Evolutionary conservation across 2,888 invertebrate genomes (phyloP), one percentile per base, ranked within the genome.

Genomic region (Arrhopalites spinosus): DNA sequence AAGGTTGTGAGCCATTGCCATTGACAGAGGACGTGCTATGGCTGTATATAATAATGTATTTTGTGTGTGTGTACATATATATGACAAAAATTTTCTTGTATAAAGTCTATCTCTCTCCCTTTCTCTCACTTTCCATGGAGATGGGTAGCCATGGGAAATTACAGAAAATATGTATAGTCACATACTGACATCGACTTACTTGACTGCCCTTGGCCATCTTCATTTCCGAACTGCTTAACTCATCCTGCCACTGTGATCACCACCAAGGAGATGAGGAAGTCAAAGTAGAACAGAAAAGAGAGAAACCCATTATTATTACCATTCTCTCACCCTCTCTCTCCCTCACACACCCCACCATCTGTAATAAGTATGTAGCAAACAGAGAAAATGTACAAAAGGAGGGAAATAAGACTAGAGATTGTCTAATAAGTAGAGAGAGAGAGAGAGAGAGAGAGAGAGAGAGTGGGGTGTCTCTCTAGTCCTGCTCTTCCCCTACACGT

Each of bases 141-240:
- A 36, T 36, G 11, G 36, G 11, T 36, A 36, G 36, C 36, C 36
- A 36, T 36, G 36, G 36, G 36, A 36, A 36, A 36, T 36, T 36
- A 36, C 36, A 36, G 36, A 11, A 36, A 36, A 36, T 67, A 2
- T 20, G 11, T 23, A 45, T 8, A n/a, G 23, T 70, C 50, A 71
- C 59, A 59, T 59, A 71, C 71, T 59, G 59, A 30, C 53, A 69
- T 53, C 25, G 43, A 59, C 71, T 59, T 29, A 53, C 50, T 68
- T 68, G 68, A 25, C 45, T 66, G 50, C 71, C 71, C 43, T 56
- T 29, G 71, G 71, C 71, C 59, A 61, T 71, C 56, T 59, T 71
- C 71, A 71, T 71, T 71, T 71, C 71, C 71, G 71, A 71, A 71
- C 53, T 29, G 69, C 56, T 56, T 69, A 56, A 69, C 71, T 71